Base-by-base conservation (phyloP, 2,888 invertebrate species). In the Chrysotoxum bicinctum region DNA sequence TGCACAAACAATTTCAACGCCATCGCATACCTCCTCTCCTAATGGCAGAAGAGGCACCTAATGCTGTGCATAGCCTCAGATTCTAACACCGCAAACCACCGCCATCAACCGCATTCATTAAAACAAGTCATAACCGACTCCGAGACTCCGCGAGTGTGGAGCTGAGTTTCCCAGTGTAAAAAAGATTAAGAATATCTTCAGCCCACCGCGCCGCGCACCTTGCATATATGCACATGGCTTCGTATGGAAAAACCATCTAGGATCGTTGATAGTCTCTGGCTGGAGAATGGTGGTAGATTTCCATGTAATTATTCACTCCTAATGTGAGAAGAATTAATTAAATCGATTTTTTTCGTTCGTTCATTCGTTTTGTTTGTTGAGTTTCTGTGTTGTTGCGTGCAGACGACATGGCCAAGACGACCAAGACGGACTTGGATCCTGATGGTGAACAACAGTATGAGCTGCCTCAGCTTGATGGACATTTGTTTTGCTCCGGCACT, bases 291-390 rank as follows among this genome's bases (percentile, higher is more conserved):
- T 83, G 43, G 69, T 70, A 77, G 73, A 85, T 77, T 69, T 76
- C 76, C 73, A 69, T 81, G 80, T 81, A 77, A 85, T 85, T 81
- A 77, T 77, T 85, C 69, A 81, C 76, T 81, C 74, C 81, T 81
- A 81, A 85, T 85, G 76, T 85, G 81, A 81, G 85, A 85, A 73
- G 85, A 85, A 76, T 85, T 81, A 85, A 85, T 85, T 85, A 81
- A 85, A 85, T 80, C 43, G 79, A 68, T 72, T 66, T 77, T 62
- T 62, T 30, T 54, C 1, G 8, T 12, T 56, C 16, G 32, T 54
- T 30, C 50, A 50, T 50, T 35, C 50, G 66, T 66, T 66, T 35
- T 50, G 66, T 66, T 35, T 66, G 66, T 66, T 66, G 21, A 48
- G 0, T 43, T 50, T 64, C 19, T 21, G 12, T 35, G 10, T 32